Evolutionary conservation across 2,888 invertebrate genomes (phyloP), one percentile per base, ranked within the genome.

Genomic region (Lacanobia wlatinum): DNA sequence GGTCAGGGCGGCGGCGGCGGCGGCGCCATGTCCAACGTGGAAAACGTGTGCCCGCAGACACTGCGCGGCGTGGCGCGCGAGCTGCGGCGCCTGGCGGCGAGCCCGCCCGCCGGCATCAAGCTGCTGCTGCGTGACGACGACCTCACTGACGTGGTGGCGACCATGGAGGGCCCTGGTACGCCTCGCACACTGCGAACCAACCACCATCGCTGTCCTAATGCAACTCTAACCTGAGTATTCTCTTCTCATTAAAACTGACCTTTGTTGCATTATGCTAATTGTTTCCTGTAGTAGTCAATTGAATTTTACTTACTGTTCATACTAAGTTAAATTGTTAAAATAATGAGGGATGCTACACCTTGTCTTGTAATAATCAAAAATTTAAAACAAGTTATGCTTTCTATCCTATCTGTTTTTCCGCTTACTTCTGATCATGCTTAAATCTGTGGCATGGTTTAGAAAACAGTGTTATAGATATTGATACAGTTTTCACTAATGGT

Each of bases 1-100:
- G n/a, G 56, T 73, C 56, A 21, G 58, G 60, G 71, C 59, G 48
- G 64, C 40, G 23, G 55, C 52, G 56, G 75, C n/a, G 63, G 48
- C 62, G 68, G 70, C 60, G 73, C 7, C 78, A 98, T 98, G 97
- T 98, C 98, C 87, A 98, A 98, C 96, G 98, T 98, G 87, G 99
- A 99, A 96, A 99, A 99, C 96, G 97, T 99, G 88, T 98, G 99
- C 79, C 99, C 99, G 81, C 99, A 99, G 96, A 98, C 98, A 80
- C 98, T 99, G 96, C 97, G 98, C 91, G 98, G 98, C 89, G 98
- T 99, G 84, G 97, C 98, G 84, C 98, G 98, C 91, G 99, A 99
- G 96, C 97, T 99, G 96, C 98, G 98, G 88, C 98, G 98, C 85
- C 96, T 99, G 90, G 97, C 97, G 74, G 97, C 97, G 83, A 97